These are phyloP conservation scores for Lipotes vexillifer DNA, from an alignment of 2,113 vertebrate genomes.

Conservation along the genomic window DNA sequence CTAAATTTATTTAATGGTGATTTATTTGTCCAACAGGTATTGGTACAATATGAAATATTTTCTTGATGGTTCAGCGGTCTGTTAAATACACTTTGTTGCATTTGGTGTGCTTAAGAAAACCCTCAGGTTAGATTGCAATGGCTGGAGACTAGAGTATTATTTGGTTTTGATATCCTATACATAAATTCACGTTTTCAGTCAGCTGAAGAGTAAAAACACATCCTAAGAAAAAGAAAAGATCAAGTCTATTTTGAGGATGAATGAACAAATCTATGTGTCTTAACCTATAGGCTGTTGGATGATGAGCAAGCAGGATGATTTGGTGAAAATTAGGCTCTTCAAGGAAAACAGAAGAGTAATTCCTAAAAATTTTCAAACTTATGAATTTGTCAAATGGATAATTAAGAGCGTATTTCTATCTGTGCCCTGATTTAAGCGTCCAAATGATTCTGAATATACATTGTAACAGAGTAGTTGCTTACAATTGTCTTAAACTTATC, in stretches of 20 bases:
- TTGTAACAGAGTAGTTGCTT: background rate
- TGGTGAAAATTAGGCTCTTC: background rate
- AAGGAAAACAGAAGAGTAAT: background rate
- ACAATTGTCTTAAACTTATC: background rate
- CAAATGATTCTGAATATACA: conserved; percentile 7
- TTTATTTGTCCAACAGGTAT: background rate
- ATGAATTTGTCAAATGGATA: background rate
- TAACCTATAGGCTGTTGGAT: background rate
- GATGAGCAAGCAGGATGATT: background rate
- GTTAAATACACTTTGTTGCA: background rate
- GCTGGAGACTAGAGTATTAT: background rate
- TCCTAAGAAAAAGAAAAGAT: background rate
- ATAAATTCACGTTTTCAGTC: background rate
- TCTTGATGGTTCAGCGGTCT: background rate
- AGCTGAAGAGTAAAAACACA: background rate
- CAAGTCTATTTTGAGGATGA: background rate
- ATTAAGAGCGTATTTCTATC: background rate
- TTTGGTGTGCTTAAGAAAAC: conserved; percentile 9
- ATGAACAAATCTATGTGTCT: background rate
- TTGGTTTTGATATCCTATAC: background rate
- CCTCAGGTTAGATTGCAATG: background rate
- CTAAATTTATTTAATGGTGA: background rate
- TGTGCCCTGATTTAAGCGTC: background rate
- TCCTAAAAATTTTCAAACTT: conserved; percentile 22
- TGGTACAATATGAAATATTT: background rate